Conservation (phyloP, 2,888 invertebrate genomes). For the Syrphus vitripennis region DNA sequence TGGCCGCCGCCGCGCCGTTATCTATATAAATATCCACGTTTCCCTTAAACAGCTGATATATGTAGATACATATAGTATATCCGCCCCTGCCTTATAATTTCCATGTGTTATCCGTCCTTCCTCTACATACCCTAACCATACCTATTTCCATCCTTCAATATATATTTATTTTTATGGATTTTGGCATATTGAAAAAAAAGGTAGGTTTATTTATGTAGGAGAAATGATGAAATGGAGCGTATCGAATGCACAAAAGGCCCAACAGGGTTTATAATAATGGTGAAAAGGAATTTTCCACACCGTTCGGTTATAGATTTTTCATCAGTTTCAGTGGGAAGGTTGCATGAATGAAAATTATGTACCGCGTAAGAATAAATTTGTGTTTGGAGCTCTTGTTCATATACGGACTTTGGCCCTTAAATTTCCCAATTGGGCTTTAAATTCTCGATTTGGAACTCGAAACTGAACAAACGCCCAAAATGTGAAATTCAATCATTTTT, state of each 20-base stretch:
- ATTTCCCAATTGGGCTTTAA: neutral
- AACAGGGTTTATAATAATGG: neutral
- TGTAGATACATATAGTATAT: neutral
- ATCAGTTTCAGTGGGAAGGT: neutral
- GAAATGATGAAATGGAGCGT: conserved; percentile 33
- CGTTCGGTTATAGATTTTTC: conserved; percentile 7
- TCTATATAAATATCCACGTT: conserved; percentile 19
- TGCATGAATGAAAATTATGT: conserved; percentile 3
- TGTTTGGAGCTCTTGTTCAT: neutral
- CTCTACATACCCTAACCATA: too few species aligned
- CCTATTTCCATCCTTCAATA: conserved; percentile 2
- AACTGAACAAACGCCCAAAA: neutral
- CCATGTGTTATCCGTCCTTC: neutral
- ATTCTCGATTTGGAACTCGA: neutral
- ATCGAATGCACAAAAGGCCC: conserved; percentile 17
- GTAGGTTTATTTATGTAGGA: neutral
- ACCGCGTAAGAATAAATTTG: neutral
- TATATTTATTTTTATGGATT: conserved; percentile 31
- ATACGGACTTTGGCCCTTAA: neutral
- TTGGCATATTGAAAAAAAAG: conserved; percentile 34
- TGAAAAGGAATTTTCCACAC: conserved; percentile 18
- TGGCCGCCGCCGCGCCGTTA: neutral
- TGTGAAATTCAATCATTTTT: neutral
- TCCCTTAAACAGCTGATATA: conserved; percentile 50
- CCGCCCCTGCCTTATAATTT: neutral